Evolutionary conservation across 2,797 vertebrate genomes (phyloP).

Genomic region (Micrastur ruficollis): DNA sequence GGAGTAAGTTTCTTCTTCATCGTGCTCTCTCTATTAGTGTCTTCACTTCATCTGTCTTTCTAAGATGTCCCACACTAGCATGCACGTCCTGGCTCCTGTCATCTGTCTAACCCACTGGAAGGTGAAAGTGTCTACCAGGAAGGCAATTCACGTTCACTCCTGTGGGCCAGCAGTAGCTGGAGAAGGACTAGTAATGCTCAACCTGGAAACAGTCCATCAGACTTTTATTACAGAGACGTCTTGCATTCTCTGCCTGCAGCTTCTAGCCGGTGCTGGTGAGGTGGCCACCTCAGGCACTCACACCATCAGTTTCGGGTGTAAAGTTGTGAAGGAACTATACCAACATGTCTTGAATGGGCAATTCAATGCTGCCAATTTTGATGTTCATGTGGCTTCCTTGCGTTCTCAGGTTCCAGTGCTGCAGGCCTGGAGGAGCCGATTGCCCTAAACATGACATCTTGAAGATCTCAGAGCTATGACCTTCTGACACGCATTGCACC

Average conservation of each 20-base stretch:
- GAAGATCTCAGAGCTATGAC: background rate
- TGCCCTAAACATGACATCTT: background rate
- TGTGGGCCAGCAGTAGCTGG: background rate
- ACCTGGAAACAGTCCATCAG: background rate
- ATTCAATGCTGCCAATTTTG: background rate
- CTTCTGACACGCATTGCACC: background rate
- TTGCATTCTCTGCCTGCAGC: background rate
- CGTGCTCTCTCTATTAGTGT: background rate
- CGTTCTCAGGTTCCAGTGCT: background rate
- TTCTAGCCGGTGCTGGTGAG: background rate
- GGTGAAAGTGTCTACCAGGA: background rate
- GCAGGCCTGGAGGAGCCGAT: background rate
- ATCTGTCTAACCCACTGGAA: background rate
- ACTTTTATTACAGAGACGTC: background rate
- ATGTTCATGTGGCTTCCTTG: background rate
- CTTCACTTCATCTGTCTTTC: background rate
- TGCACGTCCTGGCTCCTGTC: background rate
- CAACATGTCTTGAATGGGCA: background rate
- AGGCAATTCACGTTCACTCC: background rate
- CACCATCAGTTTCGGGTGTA: background rate
- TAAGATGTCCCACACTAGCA: background rate
- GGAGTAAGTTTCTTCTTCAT: background rate
- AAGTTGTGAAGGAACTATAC: background rate
- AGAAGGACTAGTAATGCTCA: background rate
- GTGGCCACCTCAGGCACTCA: background rate